Percentiles rank a stretch among this genome's conserved stretches.
These are phyloP conservation scores for Sclerurus mexicanus DNA, from an alignment of 2,113 vertebrate genomes.

Conservation along the genomic window DNA sequence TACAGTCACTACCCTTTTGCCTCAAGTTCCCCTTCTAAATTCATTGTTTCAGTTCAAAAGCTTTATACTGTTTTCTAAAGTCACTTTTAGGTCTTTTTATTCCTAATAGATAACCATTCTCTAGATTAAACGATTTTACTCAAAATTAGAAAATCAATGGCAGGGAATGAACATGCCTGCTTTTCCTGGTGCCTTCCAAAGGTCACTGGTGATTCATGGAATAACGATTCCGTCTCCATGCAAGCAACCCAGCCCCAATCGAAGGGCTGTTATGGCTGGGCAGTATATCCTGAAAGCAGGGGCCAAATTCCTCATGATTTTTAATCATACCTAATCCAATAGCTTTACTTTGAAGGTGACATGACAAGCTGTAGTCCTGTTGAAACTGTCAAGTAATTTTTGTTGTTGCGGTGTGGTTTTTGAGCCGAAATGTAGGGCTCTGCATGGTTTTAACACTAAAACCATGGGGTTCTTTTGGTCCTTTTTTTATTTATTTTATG, in stretches of 20 bases:
- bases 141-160: constrained; percentile 73
- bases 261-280: neutral
- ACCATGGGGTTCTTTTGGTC: rapidly evolving
- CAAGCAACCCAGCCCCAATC: neutral
- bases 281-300: neutral
- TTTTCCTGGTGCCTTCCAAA: constrained; percentile 33
- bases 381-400: neutral
- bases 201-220: constrained; percentile 58
- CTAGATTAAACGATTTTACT: constrained; percentile 55
- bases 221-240: neutral
- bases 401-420: neutral
- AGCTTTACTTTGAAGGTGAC: neutral
- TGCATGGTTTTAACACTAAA: neutral
- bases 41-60: neutral
- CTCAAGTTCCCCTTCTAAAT: neutral
- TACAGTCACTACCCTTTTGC: neutral
- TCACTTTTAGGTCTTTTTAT: constrained; percentile 21
- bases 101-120: constrained; percentile 9
- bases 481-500: neutral
- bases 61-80: constrained; percentile 2
- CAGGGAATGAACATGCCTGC: constrained; percentile 30
- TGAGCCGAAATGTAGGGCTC: neutral
- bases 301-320: neutral
- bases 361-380: neutral
- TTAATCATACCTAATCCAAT: neutral